phyloP scores from a whole-genome alignment of 2,113 vertebrate genomes.

The Chrysemys picta region DNA sequence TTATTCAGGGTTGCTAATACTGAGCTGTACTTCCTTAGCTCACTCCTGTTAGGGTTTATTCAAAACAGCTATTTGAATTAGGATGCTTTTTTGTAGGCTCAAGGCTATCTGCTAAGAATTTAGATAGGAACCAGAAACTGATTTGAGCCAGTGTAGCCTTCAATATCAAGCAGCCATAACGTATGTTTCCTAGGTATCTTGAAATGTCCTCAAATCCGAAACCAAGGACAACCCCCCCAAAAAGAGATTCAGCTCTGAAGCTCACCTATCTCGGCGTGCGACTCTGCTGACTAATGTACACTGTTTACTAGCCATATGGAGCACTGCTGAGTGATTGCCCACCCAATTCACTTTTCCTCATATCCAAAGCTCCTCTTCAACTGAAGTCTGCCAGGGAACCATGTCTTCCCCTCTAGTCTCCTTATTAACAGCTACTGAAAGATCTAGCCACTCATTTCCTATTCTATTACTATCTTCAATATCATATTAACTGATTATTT shows the following conservation, averaged over 20 bases:
- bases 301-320: neutral
- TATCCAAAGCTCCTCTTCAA: neutral
- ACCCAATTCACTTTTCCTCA: neutral
- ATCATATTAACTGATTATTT: neutral
- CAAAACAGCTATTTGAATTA: slow-evolving; percentile 33
- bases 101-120: slow-evolving; percentile 28
- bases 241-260: neutral
- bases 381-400: neutral
- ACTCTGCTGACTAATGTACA: neutral
- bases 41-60: slow-evolving; percentile 22
- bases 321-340: neutral
- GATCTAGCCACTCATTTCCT: neutral
- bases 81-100: neutral
- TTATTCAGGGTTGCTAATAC: slow-evolving; percentile 26
- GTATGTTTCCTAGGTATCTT: neutral
- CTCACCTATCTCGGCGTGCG: neutral
- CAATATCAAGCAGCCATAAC: neutral
- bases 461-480: neutral
- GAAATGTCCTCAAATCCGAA: neutral
- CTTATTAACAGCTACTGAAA: neutral
- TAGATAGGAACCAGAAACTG: neutral
- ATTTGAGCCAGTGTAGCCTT: neutral
- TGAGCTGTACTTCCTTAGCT: slow-evolving; percentile 1
- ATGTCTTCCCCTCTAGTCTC: neutral
- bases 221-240: neutral